Evolutionary conservation across 2,888 invertebrate genomes (phyloP).

Genomic region (Melanchra persicariae): DNA sequence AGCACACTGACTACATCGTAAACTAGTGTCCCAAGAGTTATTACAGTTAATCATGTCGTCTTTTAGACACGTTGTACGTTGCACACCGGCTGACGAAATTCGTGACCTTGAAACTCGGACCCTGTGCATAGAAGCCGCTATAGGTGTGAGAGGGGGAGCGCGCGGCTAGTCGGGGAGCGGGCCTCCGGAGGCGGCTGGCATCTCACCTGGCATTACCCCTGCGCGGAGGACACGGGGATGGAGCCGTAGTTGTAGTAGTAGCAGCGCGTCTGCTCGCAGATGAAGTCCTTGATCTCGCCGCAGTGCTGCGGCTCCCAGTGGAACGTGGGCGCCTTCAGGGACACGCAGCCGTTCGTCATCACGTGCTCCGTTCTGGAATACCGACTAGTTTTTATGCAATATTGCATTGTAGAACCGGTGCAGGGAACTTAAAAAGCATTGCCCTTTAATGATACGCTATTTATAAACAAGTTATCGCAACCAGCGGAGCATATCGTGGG

Average conservation of each 20-base stretch:
- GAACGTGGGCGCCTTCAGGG: conserved; percentile 94
- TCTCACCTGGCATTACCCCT: conserved; percentile 97
- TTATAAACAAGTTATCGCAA: conserved; percentile 68
- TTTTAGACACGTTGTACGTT: conserved; percentile 72
- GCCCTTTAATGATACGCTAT: conserved; percentile 67
- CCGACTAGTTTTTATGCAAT: conserved; percentile 88
- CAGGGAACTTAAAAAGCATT: conserved; percentile 68
- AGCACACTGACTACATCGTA: conserved; percentile 80
- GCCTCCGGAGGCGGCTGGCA: conserved; percentile 90
- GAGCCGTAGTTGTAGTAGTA: conserved; percentile 98
- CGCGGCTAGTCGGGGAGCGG: conserved; percentile 88
- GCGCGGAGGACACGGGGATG: conserved; percentile 96
- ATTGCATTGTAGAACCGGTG: conserved; percentile 67
- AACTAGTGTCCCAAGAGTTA: conserved; percentile 64
- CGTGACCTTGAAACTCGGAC: conserved; percentile 40
- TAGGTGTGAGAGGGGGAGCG: conserved; percentile 72
- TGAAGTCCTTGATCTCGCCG: conserved; percentile 95
- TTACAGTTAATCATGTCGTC: conserved; percentile 75
- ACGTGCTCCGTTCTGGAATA: conserved; percentile 90
- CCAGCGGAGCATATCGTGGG: conserved; percentile 72
- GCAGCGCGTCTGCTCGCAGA: conserved; percentile 97
- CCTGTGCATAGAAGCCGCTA: conserved; percentile 58
- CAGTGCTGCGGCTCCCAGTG: conserved; percentile 96
- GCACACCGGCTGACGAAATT: conserved; percentile 48
- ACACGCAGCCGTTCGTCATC: conserved; percentile 93